Percentiles rank a stretch among this genome's conserved stretches.
Conservation (phyloP, 2,888 invertebrate species). For the Serrognathus titanus region DNA sequence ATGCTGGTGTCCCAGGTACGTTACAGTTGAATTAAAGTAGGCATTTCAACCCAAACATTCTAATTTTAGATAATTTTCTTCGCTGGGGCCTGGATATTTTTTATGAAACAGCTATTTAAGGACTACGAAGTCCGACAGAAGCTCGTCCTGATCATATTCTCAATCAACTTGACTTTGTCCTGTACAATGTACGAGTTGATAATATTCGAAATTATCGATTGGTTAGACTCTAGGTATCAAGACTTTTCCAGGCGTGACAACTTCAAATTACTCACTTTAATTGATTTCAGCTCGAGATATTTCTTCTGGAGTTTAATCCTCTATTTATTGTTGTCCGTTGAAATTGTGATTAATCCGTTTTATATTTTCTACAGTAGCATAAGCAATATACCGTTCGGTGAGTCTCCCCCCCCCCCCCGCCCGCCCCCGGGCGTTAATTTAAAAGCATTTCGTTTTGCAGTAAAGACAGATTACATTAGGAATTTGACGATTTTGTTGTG, state of each 20-base stretch:
- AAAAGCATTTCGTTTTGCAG: constrained; percentile 45
- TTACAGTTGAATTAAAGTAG: not conserved
- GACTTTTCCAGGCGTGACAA: not conserved
- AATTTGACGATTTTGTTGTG: constrained; percentile 81
- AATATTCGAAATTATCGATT: constrained; percentile 96
- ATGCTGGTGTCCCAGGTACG: constrained; percentile 64
- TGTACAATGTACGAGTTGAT: constrained; percentile 99
- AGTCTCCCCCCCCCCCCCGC: too few relatives aligned
- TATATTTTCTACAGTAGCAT: constrained; percentile 95
- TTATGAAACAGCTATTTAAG: constrained; percentile 92
- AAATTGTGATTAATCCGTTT: constrained; percentile 94
- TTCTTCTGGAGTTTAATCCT: constrained; percentile 95
- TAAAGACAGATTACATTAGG: constrained; percentile 70
- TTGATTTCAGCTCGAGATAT: constrained; percentile 72
- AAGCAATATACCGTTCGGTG: constrained; percentile 82
- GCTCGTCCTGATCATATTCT: constrained; percentile 92
- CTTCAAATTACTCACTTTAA: not conserved
- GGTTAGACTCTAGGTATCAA: constrained; percentile 81
- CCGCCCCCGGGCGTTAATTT: not conserved
- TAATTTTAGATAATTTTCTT: constrained; percentile 83
- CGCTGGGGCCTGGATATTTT: constrained; percentile 96
- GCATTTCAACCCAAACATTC: not conserved
- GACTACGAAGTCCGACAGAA: constrained; percentile 97
- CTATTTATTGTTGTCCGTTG: constrained; percentile 86
- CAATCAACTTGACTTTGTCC: constrained; percentile 91